phyloP scores from a whole-genome alignment of 2,888 invertebrate genomes.

The Exocentrus adspersus region DNA sequence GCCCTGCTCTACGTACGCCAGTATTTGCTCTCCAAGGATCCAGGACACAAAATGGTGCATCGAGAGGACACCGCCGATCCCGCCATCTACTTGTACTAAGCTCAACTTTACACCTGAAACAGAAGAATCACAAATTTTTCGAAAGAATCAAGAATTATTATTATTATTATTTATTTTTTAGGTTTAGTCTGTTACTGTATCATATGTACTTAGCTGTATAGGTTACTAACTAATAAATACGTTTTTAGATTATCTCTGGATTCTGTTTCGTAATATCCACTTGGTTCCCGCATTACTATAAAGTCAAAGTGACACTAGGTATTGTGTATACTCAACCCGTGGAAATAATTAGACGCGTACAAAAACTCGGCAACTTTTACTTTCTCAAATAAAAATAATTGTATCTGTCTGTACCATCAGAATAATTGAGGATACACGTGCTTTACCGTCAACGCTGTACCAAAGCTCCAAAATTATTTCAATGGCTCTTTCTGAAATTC shows the following conservation, averaged over 20 bases:
- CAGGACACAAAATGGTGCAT: slow-evolving; percentile 45
- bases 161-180: too few species aligned
- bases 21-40: slow-evolving; percentile 56
- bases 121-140: too few species aligned
- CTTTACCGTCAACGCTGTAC: too few species aligned
- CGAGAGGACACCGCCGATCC: slow-evolving; percentile 46
- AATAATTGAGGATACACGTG: background rate
- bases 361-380: background rate
- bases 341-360: background rate
- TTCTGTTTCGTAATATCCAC: background rate
- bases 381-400: background rate
- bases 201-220: background rate
- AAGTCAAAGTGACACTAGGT: background rate
- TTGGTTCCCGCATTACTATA: background rate
- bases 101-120: too few species aligned
- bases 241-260: too few species aligned
- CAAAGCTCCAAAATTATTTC: too few species aligned
- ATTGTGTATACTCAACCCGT: background rate
- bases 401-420: background rate
- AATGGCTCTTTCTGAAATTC: too few species aligned
- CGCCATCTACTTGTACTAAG: slow-evolving; percentile 46
- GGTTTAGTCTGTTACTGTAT: slow-evolving; percentile 26
- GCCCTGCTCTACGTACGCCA: slow-evolving; percentile 56
- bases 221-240: too few species aligned
- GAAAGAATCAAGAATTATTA: too few species aligned